A percentile compares a stretch with the other conserved stretches of the same genome.
Conservation (phyloP, 2,888 invertebrate genomes). For the Mimas tiliae region DNA sequence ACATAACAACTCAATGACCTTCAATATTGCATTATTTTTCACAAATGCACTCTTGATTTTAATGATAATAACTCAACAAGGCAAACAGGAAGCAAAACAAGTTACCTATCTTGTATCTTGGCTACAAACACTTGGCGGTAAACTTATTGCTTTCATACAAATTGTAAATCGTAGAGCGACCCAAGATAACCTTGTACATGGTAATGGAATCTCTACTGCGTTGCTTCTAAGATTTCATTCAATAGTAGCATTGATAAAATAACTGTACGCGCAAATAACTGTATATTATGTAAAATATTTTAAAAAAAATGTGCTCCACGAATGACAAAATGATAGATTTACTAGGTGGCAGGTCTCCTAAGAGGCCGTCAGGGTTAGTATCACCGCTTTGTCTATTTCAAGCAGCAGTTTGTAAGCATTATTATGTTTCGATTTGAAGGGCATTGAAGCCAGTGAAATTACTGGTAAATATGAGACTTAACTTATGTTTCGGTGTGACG, state of each 20-base stretch:
- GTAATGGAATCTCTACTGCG: constrained; percentile 42
- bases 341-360: no score
- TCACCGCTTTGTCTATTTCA: no score
- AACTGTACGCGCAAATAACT: neutral
- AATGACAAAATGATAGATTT: no score
- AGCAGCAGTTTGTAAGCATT: no score
- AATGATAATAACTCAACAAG: constrained; percentile 17
- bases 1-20: neutral
- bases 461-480: no score
- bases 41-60: neutral
- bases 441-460: no score
- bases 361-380: no score
- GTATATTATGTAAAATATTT: no score
- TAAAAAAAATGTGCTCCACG: no score
- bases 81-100: constrained; percentile 27
- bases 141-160: constrained; percentile 34
- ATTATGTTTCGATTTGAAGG: no score
- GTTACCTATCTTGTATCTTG: neutral
- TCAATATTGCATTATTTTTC: neutral
- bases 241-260: constrained; percentile 5
- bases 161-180: constrained; percentile 46
- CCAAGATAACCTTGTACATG: constrained; percentile 59
- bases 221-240: constrained; percentile 34
- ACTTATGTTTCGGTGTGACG: no score
- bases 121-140: constrained; percentile 29